phyloP scores from a whole-genome alignment of 2,113 vertebrate species.

The Catagonus wagneri region DNA sequence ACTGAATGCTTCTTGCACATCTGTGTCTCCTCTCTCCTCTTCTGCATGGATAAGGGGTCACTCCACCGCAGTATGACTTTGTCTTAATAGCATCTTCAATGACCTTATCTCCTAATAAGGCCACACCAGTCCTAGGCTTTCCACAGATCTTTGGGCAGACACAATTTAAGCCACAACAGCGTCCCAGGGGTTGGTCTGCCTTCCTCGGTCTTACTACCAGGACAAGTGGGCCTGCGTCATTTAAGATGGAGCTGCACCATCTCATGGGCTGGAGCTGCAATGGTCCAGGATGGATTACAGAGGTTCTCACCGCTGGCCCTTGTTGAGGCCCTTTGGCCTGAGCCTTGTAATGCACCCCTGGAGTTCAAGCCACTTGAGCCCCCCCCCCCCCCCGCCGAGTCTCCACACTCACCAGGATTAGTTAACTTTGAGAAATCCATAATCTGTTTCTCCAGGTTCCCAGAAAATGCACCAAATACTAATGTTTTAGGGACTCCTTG shows the following conservation, averaged over 20 bases:
- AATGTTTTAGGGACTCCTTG: neutral
- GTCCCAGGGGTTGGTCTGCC: no score
- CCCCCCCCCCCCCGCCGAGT: neutral
- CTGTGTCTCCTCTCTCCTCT: neutral
- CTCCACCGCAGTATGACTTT: neutral
- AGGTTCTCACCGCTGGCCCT: neutral
- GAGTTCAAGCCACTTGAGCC: neutral
- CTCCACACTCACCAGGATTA: no score
- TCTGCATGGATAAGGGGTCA: neutral
- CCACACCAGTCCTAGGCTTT: neutral
- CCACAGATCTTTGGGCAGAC: neutral
- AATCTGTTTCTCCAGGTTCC: neutral
- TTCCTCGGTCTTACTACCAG: neutral
- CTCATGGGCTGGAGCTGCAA: neutral
- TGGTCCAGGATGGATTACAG: neutral
- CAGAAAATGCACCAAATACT: neutral
- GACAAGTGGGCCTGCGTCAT: neutral
- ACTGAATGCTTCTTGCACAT: rapidly evolving
- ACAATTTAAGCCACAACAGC: neutral
- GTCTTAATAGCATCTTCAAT: neutral
- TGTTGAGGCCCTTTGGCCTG: neutral
- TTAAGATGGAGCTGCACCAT: no score
- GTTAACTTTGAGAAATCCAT: neutral
- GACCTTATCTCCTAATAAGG: neutral
- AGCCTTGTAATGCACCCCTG: neutral